These are phyloP conservation scores for Patiria pectinifera DNA, from an alignment of 53 echinoderm and acorn worm genomes.

Conservation along the genomic window DNA sequence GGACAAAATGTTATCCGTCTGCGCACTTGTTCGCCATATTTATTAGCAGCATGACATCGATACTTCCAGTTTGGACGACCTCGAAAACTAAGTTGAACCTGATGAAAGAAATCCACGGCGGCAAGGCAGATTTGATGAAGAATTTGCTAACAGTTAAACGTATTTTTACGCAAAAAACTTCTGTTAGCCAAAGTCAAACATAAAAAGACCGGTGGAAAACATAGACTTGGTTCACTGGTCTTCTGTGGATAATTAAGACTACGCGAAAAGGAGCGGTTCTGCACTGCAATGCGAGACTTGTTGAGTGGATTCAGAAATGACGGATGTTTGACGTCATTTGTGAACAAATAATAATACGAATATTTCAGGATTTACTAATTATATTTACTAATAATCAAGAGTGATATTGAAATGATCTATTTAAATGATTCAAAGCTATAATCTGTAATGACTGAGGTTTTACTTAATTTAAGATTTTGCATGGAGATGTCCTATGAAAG, in stretches of 20 bases:
- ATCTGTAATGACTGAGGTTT: conserved; percentile 28
- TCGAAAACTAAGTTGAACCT: too few relatives aligned
- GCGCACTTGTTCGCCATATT: neutral
- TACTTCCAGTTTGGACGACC: neutral
- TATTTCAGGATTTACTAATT: conserved; percentile 33
- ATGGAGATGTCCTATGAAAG: conserved; percentile 29
- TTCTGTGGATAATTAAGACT: neutral
- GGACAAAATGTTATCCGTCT: neutral
- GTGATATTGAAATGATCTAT: conserved; percentile 14
- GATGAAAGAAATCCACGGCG: too few relatives aligned
- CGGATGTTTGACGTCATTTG: neutral
- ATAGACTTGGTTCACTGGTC: too few relatives aligned
- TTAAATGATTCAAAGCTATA: conserved; percentile 21
- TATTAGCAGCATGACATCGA: neutral
- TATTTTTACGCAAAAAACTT: too few relatives aligned
- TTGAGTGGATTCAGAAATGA: neutral
- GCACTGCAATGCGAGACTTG: neutral
- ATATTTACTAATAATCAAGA: conserved; percentile 56
- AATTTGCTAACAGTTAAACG: too few relatives aligned
- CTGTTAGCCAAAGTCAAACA: too few relatives aligned
- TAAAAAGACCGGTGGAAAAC: too few relatives aligned
- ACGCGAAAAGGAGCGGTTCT: neutral
- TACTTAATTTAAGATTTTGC: conserved; percentile 53
- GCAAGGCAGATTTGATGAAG: too few relatives aligned
- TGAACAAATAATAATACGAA: conserved; percentile 10